Evolutionary conservation across 2,113 vertebrate species (phyloP), one percentile per base, ranked within the genome.

Genomic region (Corythornis vintsioides): DNA sequence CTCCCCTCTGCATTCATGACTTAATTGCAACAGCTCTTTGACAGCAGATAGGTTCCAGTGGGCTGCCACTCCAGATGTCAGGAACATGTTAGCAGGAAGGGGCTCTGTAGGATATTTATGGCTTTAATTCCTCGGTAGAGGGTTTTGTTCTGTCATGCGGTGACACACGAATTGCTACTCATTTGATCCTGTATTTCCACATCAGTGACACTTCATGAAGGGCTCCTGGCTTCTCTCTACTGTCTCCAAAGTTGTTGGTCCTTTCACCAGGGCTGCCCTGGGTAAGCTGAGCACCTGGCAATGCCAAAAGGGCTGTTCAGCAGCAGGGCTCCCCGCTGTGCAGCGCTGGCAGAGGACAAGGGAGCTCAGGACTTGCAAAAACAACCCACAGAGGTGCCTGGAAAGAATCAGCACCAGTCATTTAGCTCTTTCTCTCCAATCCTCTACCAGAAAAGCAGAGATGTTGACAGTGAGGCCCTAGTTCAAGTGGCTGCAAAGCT

Each of bases 51-150:
- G 84, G 93, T 96, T 97, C 94, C 92, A 67, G 47, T 24, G 95
- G 95, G 96, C 97, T 96, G 94, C 95, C 94, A 74, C 95, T 98
- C 97, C 97, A 97, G 96, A 98, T 97, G 97, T 97, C 96, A 91
- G 93, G 94, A 96, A 53, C 94, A 80, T 50, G 90, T 93, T 95
- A 91, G 48, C 95, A 95, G 86, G 92, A 95, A 96, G 93, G 86
- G 91, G 86, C 92, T 94, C 96, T 76, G 77, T 86, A 91, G 88
- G 96, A 96, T 97, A 97, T 96, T 97, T 98, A 96, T 92, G 95
- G 94, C 95, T 97, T 97, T 97, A 97, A 97, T 97, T 97, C 97
- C 96, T 97, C 92, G 45, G 92, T 88, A 96, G 95, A 97, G 95
- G 93, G 93, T 97, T 97, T 95, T 96, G 96, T 97, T 97, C 97